phyloP scores from a whole-genome alignment of 2,113 vertebrate genomes.

The Brachypodius melanocephalos region DNA sequence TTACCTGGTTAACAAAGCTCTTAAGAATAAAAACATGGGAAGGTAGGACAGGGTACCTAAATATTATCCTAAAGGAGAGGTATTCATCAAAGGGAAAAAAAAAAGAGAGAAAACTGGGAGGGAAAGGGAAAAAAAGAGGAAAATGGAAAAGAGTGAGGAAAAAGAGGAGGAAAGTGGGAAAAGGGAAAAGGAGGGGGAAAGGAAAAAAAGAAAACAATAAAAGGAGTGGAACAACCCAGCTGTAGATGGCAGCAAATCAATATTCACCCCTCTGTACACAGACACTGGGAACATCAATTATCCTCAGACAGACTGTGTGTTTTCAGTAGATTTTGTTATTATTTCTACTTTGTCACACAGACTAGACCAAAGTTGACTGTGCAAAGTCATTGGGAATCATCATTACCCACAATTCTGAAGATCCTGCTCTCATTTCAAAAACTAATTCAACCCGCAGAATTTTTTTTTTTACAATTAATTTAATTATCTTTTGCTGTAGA shows the following conservation, averaged over 20 bases:
- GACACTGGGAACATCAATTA: not conserved
- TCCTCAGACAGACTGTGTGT: not conserved
- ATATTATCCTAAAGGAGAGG: not conserved
- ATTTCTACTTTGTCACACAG: not conserved
- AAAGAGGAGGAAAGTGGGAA: not conserved
- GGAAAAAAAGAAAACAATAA: not conserved
- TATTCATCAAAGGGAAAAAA: not conserved
- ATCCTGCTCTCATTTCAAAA: not conserved
- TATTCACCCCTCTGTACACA: constrained; percentile 8
- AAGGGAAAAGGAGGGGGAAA: not conserved
- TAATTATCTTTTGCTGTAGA: not conserved
- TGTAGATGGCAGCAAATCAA: constrained; percentile 61
- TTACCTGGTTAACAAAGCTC: not conserved
- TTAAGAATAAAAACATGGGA: not conserved
- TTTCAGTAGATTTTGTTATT: not conserved
- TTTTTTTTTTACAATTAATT: not conserved
- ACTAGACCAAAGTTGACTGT: not conserved
- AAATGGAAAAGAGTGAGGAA: not conserved
- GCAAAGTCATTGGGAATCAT: not conserved
- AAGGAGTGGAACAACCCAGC: constrained; percentile 30
- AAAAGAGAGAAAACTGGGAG: no score
- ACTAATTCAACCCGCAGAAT: not conserved
- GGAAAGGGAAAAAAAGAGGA: not conserved
- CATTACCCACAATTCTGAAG: not conserved
- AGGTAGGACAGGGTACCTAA: not conserved